Conservation (phyloP, 2,113 vertebrate species). For the Anoplopoma fimbria region DNA sequence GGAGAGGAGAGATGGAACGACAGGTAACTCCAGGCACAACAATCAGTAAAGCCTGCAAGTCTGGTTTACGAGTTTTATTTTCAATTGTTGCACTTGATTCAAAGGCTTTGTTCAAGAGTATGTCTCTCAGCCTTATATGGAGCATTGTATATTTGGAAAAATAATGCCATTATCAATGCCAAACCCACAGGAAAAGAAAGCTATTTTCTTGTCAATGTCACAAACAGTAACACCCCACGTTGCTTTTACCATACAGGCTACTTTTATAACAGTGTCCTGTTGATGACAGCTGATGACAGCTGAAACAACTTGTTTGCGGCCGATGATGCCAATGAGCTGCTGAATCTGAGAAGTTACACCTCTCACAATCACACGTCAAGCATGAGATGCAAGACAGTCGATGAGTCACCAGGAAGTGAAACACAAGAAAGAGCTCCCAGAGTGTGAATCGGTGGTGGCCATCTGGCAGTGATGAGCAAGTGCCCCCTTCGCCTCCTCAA, state of each 20-base stretch:
- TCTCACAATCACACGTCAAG: conserved; percentile 11
- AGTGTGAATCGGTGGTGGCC: conserved; percentile 44
- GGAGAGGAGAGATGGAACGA: conserved; percentile 53
- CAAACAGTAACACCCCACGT: not conserved
- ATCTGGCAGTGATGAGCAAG: conserved; percentile 63
- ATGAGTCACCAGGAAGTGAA: conserved; percentile 49
- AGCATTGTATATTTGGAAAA: not conserved
- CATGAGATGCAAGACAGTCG: conserved; percentile 4
- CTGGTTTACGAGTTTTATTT: conserved; percentile 39
- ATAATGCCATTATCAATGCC: conserved; percentile 10
- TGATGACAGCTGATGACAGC: rapidly evolving
- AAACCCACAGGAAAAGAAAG: not conserved
- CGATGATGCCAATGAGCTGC: not conserved
- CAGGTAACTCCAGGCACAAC: conserved; percentile 47
- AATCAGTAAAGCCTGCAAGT: conserved; percentile 33
- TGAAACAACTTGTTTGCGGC: not conserved
- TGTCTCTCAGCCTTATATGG: not conserved
- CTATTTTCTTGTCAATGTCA: not conserved
- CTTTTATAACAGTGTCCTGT: not conserved
- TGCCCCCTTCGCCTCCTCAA: conserved; percentile 59
- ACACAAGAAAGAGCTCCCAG: conserved; percentile 26
- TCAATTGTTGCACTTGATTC: conserved; percentile 5
- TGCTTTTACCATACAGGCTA: not conserved
- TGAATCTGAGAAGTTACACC: conserved; percentile 8
- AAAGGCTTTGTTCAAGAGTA: conserved; percentile 3